These are phyloP conservation scores for Drosophila mayaguana DNA, from an alignment of 2,888 invertebrate genomes.

Conservation along the genomic window DNA sequence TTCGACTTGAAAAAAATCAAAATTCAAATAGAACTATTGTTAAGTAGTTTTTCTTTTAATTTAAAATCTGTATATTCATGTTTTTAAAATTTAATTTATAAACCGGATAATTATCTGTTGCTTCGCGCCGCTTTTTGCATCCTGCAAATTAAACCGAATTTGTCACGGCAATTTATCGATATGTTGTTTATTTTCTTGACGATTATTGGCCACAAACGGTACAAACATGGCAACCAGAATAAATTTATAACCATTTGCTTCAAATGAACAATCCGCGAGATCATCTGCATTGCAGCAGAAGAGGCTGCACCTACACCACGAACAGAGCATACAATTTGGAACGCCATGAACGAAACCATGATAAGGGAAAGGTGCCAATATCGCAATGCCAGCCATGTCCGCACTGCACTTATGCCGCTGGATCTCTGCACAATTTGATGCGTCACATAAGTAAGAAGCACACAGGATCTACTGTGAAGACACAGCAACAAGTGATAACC, in stretches of 20 bases:
- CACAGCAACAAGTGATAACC: background rate
- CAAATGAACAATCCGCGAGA: slow-evolving; percentile 46
- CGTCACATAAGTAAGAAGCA: slow-evolving; percentile 51
- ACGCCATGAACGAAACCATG: slow-evolving; percentile 55
- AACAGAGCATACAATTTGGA: slow-evolving; percentile 48
- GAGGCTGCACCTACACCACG: slow-evolving; percentile 51
- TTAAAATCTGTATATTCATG: background rate
- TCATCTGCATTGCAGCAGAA: slow-evolving; percentile 43
- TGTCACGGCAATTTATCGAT: slow-evolving; percentile 25
- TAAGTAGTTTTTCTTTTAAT: background rate
- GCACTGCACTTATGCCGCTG: slow-evolving; percentile 51
- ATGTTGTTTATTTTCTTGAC: background rate
- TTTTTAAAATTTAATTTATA: background rate
- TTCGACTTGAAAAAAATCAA: too few relatives aligned
- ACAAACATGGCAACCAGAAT: slow-evolving; percentile 9
- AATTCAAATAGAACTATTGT: background rate
- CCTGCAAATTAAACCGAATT: background rate
- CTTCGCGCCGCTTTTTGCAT: background rate
- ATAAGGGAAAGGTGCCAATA: slow-evolving; percentile 42
- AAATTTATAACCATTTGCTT: slow-evolving; percentile 12
- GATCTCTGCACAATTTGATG: slow-evolving; percentile 52
- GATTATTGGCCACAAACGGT: slow-evolving; percentile 3
- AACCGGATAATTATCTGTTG: background rate
- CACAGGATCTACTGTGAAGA: slow-evolving; percentile 16
- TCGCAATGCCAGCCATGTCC: slow-evolving; percentile 56